Evolutionary conservation across 2,888 invertebrate species (phyloP), one percentile per base, ranked within the genome.

Genomic region (Rosalia funebris): DNA sequence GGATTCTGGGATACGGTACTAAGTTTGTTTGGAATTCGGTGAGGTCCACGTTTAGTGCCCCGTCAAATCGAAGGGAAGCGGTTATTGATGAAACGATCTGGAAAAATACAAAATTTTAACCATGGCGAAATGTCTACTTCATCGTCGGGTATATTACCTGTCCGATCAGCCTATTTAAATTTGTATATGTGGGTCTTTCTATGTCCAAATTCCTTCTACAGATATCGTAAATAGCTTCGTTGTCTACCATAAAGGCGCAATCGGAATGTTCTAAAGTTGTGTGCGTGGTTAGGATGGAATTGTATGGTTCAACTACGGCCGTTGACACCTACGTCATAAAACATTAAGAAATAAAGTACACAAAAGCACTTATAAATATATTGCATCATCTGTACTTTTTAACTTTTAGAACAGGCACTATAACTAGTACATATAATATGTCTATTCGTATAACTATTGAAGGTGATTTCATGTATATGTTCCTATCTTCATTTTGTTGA

Each of bases 1-100:
- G 96, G 77, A 96, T 96, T 74, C 96, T 89, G 2, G 96, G 96
- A 83, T 96, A 96, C 50, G 96, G 96, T 73, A 96, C 94, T 84
- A 94, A 83, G 83, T 93, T 93, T 62, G 94, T 94, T 83, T 96
- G 95, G 87, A 96, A 96, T 84, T 96, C 95, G 17, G 94, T 95
- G 68, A 96, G 86, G 83, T 96, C 95, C 57, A 96, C 95, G 82
- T 96, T 96, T 61, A 95, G 87, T 9, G 95, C 95, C 71, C 95
- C 95, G 82, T 93, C 95, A 83, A 96, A 96, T 55, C 95, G 89
- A 32, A 96, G 86, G 0, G 95, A 95, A 1, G 96, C 95, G 0
- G 95, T 96, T 75, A 96, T 95, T n/a, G 94, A 93, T 1, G 90
- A 95, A 10, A 93, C 96, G 75, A 97, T 95, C 86, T 93, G 87